These are phyloP conservation scores for Schlechtendalia chinensis DNA, from an alignment of 1,140 invertebrate genomes.

Conservation along the genomic window DNA sequence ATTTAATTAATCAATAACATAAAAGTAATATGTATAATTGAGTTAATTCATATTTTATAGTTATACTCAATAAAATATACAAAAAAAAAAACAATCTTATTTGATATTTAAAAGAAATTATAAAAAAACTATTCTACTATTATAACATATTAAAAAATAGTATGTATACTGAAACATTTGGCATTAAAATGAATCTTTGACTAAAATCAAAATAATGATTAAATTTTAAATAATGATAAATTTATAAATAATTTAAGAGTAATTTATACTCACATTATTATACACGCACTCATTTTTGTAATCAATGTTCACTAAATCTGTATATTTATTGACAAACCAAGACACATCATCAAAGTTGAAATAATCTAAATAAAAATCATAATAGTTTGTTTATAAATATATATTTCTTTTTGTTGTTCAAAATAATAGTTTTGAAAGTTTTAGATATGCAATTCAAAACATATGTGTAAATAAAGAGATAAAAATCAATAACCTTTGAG, in stretches of 20 bases:
- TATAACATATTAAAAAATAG: too few species aligned
- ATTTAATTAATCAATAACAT: neutral
- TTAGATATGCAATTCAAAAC: neutral
- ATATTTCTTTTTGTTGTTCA: neutral
- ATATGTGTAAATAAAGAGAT: neutral
- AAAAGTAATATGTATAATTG: neutral
- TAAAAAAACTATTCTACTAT: too few species aligned
- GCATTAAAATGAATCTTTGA: too few species aligned
- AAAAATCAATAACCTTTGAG: constrained; percentile 27
- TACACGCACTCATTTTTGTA: neutral
- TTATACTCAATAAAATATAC: too few species aligned
- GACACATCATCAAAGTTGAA: constrained; percentile 28
- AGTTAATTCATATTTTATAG: neutral
- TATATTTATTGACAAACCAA: constrained; percentile 43
- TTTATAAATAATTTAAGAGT: neutral
- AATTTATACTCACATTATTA: constrained; percentile 26
- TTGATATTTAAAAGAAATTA: too few species aligned
- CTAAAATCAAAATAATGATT: too few species aligned
- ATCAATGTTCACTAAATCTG: constrained; percentile 17
- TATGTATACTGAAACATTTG: too few species aligned
- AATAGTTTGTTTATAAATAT: neutral
- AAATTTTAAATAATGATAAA: too few species aligned
- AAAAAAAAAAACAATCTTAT: too few species aligned
- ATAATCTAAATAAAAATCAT: constrained; percentile 21
- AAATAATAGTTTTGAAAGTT: neutral